phyloP scores from a whole-genome alignment of 2,888 invertebrate species.

The Morinoia aosen region DNA sequence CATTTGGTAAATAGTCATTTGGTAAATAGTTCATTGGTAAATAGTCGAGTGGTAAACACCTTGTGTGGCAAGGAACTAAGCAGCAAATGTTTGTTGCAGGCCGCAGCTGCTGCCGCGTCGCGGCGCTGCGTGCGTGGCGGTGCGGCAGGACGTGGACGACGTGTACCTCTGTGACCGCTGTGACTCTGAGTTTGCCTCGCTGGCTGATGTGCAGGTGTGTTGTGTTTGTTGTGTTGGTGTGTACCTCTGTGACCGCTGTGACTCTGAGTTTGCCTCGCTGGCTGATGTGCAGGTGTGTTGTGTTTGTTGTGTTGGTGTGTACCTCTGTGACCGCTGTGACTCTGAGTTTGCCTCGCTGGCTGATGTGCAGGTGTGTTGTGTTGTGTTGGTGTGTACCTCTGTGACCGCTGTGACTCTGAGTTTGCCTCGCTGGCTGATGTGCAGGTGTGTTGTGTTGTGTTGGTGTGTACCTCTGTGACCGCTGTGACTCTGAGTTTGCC shows the following conservation, averaged over 20 bases:
- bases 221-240: background rate
- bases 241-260: background rate
- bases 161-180: conserved; percentile 84
- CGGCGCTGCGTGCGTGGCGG: conserved; percentile 51
- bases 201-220: conserved; percentile 75
- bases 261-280: background rate
- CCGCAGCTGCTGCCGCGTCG: conserved; percentile 45
- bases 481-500: background rate
- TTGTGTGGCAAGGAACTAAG: no score
- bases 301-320: background rate
- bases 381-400: no score
- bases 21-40: no score
- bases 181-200: conserved; percentile 80
- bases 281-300: background rate
- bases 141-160: conserved; percentile 74
- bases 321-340: background rate
- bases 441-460: no score
- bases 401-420: no score
- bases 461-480: background rate
- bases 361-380: no score
- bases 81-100: background rate
- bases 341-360: no score
- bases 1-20: no score
- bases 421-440: no score
- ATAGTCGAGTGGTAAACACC: no score